Evolutionary conservation across 2,797 vertebrate genomes (phyloP), one percentile per base, ranked within the genome.

Genomic region (Coregonus suidteri): DNA sequence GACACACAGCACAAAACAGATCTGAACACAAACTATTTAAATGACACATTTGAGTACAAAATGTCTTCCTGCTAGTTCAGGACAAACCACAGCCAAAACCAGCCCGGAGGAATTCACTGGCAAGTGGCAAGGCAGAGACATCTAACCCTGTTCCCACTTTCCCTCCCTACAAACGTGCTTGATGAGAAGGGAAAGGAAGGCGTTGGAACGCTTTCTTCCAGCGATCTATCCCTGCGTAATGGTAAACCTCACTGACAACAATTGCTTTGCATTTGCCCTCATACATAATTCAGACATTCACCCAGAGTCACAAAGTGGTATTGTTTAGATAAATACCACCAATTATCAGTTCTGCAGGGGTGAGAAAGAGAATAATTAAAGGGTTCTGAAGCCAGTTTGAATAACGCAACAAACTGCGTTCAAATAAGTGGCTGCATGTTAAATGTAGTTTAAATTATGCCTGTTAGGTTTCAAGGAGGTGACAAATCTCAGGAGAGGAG

Each of bases 321-420:
- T 90, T 93, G 89, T 92, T 93, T 93, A 90, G 92, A 94, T 92
- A 94, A 95, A 94, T 93, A 93, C 93, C 84, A 81, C 81, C 87
- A 93, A 93, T 93, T 92, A 92, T 91, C 86, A 86, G 86, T 89
- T 87, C 84, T 88, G 87, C 87, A 70, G 87, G 88, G 85, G 91
- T 74, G 74, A 52, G 74, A 74, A 56, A 74, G 79, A 78, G 76
- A 91, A 90, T 91, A 91, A 91, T 92, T 91, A 90, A 88, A 80
- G 81, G 76, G 75, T 73, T 86, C 84, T 89, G 81, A 88, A 89
- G 85, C 85, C 83, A 85, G 41, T 92, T 91, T 92, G 88, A 93
- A 91, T 90, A 91, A 91, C 83, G 85, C 83, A 89, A 70, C 16
- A 65, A 83, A 85, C 13, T 34, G 80, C 86, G 83, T 77, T 77